Evolutionary conservation across 2,797 vertebrate species (phyloP).

Genomic region (Alosa sapidissima): DNA sequence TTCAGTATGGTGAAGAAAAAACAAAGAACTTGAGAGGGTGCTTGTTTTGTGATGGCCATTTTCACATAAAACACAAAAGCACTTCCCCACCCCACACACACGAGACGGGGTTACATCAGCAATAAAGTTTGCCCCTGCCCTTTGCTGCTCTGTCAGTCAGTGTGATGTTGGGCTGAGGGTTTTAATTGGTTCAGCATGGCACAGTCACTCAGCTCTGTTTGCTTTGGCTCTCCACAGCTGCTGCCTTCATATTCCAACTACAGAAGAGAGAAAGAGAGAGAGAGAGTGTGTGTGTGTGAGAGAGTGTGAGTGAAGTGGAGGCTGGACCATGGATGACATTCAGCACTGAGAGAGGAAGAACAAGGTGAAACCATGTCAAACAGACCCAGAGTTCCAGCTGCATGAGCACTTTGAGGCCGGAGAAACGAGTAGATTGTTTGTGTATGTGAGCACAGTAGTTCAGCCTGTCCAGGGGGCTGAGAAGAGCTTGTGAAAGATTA

Average conservation of each 20-base stretch:
- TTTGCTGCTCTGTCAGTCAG: constrained; percentile 22
- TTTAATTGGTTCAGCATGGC: constrained; percentile 27
- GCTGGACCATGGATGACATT: constrained; percentile 17
- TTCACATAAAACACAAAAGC: constrained; percentile 25
- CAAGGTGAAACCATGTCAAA: constrained; percentile 26
- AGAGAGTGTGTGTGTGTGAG: neutral
- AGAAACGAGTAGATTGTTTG: constrained; percentile 7
- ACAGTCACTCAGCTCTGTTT: constrained; percentile 18
- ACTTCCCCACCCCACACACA: constrained; percentile 24
- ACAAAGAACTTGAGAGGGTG: constrained; percentile 7
- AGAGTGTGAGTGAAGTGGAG: neutral
- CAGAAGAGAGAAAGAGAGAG: neutral
- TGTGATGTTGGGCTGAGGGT: constrained; percentile 14
- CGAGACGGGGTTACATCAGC: constrained; percentile 25
- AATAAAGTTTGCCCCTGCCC: constrained; percentile 26
- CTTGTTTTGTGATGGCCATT: constrained; percentile 23
- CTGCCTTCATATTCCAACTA: constrained; percentile 14
- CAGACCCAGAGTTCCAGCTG: constrained; percentile 22
- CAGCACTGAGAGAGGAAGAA: constrained; percentile 24
- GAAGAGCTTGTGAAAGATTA: neutral
- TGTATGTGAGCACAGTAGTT: constrained; percentile 28
- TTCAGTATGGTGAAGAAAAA: neutral
- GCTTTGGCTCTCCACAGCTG: constrained; percentile 15
- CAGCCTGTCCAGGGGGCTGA: constrained; percentile 27
- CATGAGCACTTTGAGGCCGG: constrained; percentile 3